phyloP scores from a whole-genome alignment of 2,888 invertebrate species.

The Cryptus armator region DNA sequence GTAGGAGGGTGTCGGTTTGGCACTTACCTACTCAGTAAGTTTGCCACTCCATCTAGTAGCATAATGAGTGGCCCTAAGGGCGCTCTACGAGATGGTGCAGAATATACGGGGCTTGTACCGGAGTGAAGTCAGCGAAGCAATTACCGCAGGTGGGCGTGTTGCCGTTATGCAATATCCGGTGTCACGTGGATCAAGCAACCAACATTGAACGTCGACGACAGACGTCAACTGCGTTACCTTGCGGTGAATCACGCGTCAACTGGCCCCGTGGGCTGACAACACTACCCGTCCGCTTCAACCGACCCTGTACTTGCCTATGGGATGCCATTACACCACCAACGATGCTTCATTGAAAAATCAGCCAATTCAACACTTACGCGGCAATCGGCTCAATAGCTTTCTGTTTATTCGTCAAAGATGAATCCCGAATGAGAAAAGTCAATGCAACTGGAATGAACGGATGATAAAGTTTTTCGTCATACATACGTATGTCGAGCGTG shows the following conservation, averaged over 20 bases:
- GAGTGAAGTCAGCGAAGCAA: conserved; percentile 35
- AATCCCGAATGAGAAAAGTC: too few relatives aligned
- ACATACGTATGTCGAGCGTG: too few relatives aligned
- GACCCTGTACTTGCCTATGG: neutral
- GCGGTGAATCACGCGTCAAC: conserved; percentile 69
- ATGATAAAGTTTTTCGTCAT: too few relatives aligned
- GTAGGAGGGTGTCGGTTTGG: neutral
- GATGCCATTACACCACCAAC: neutral
- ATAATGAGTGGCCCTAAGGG: neutral
- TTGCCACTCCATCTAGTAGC: conserved; percentile 15
- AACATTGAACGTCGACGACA: conserved; percentile 66
- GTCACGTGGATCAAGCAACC: conserved; percentile 20
- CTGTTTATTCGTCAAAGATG: too few relatives aligned
- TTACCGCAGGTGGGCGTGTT: conserved; percentile 50
- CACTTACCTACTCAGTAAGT: neutral
- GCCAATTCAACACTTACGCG: too few relatives aligned
- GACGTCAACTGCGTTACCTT: conserved; percentile 68
- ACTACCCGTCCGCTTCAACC: neutral
- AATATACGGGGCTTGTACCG: neutral
- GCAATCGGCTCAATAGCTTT: too few relatives aligned
- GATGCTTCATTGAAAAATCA: too few relatives aligned
- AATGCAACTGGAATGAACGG: too few relatives aligned
- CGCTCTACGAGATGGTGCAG: conserved; percentile 1
- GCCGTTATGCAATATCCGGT: conserved; percentile 44
- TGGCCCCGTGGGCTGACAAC: conserved; percentile 58